These are phyloP conservation scores for Congeria kusceri DNA, from an alignment of 2,888 invertebrate genomes.

Conservation along the genomic window DNA sequence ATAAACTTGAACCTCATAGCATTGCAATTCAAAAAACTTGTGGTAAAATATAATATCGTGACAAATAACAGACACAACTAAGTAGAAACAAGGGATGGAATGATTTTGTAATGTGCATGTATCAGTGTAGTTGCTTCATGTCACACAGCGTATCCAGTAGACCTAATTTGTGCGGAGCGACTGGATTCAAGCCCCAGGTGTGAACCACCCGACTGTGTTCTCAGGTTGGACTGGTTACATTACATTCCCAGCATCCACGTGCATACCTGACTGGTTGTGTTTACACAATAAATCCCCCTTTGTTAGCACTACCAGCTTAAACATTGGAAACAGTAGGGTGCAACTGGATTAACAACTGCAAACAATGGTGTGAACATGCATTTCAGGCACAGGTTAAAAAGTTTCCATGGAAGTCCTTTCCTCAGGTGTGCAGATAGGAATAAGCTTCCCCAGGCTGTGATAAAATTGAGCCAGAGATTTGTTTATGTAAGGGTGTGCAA, in stretches of 20 bases:
- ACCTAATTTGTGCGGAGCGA: no score
- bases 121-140: no score
- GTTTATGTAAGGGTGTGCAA: background rate
- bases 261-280: background rate
- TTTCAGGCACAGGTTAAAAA: background rate
- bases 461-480: background rate
- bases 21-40: no score
- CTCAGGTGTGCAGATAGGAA: no score
- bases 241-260: background rate
- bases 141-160: no score
- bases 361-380: constrained; percentile 7
- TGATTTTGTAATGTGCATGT: no score
- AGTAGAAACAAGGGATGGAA: no score
- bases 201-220: background rate
- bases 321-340: background rate
- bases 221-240: background rate
- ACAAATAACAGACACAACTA: no score
- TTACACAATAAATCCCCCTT: background rate
- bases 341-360: background rate
- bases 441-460: no score
- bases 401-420: background rate
- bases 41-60: no score
- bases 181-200: background rate
- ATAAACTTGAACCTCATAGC: no score
- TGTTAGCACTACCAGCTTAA: background rate